Evolutionary conservation across 2,888 invertebrate species (phyloP), one percentile per base, ranked within the genome.

Genomic region (Parnassius orleans): DNA sequence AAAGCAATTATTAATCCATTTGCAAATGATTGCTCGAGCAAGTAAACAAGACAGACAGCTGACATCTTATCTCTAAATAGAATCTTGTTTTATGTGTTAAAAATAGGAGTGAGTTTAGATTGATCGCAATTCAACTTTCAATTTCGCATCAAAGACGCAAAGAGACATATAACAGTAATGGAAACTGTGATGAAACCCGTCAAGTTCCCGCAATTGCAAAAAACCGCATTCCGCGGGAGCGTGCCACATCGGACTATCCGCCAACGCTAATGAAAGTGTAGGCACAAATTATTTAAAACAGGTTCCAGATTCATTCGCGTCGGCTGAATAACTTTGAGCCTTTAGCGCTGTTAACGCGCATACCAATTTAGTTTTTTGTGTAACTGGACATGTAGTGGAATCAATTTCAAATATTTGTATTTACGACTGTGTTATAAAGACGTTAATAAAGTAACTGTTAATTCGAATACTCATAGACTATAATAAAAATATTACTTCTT

Each of bases 221-320:
- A 82, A 81, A 70, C 78, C 68, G 74, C 83, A 85, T 83, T 81
- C 81, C 76, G 67, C 63, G 58, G 66, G 72, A 73, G 74, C 76
- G 69, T 72, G 69, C 68, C 71, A 70, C 71, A 72, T 69, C 73
- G 72, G 72, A 69, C 66, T 47, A 65, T 67, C 70, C 55, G 63
- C 67, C 67, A 81, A 78, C 76, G 81, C 68, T 68, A 82, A 79
- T 75, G 83, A 84, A 83, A 85, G 83, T 83, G 76, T 78, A 76
- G 68, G 57, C 66, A 63, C 66, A 65, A 67, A 70, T 68, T 63
- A 67, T 63, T 66, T 57, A 56, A 68, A 70, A 72, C 71, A 63
- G 69, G 72, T 70, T 70, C 65, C 61, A 64, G 63, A 66, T 62
- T 63, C 53, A 60, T 69, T 61, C 51, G 65, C 64, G 64, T 57